Evolutionary conservation across 2,113 vertebrate genomes (phyloP).

Genomic region (Tragelaphus buxtoni): DNA sequence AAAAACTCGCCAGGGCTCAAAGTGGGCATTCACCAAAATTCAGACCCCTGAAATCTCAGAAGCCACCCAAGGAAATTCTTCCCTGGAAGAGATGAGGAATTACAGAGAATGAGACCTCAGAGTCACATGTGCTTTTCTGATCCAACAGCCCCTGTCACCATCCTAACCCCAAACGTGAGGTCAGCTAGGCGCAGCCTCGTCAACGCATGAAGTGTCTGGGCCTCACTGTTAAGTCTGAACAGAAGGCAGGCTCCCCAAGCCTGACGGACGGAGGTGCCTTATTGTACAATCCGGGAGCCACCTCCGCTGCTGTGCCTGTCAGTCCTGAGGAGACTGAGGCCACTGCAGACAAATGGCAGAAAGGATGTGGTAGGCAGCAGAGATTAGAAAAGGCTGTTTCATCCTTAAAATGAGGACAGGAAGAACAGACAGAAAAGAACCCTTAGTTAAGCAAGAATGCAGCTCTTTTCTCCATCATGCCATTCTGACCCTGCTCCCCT

Average conservation of each 20-base stretch:
- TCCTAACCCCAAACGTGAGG: neutral
- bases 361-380: neutral
- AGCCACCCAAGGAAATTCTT: neutral
- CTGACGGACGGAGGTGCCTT: accelerated
- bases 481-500: neutral
- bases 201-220: neutral
- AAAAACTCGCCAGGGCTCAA: neutral
- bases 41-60: neutral
- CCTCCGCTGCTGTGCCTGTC: neutral
- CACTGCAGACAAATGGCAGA: neutral
- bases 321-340: neutral
- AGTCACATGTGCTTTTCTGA: neutral
- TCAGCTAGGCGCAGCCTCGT: neutral
- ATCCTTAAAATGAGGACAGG: neutral
- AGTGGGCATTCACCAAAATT: neutral
- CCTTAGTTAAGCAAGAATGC: neutral
- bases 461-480: neutral
- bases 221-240: neutral
- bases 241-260: neutral
- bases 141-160: neutral
- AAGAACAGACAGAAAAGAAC: neutral
- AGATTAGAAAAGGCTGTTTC: neutral
- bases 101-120: neutral
- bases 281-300: neutral
- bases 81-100: neutral